These are phyloP conservation scores for Axis porcinus DNA, from an alignment of 2,113 vertebrate species.

Conservation along the genomic window DNA sequence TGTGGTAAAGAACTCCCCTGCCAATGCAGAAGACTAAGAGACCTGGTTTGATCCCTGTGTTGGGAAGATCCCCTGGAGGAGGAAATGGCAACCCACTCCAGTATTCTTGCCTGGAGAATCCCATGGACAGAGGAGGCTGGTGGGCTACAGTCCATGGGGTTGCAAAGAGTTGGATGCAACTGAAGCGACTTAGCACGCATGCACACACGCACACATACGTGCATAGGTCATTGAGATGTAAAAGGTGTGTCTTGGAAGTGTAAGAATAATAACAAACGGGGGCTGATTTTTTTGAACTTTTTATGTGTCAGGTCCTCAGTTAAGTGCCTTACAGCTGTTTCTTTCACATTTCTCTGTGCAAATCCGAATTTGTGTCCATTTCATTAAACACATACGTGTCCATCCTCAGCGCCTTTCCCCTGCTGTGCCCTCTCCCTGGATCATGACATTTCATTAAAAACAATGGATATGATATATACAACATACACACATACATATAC, in stretches of 20 bases:
- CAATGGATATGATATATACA: neutral
- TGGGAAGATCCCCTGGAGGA: neutral
- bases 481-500: neutral
- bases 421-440: neutral
- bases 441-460: neutral
- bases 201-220: rapidly evolving
- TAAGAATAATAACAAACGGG: neutral
- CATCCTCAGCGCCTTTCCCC: neutral
- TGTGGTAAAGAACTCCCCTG: neutral
- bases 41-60: neutral
- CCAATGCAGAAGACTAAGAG: neutral
- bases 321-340: neutral
- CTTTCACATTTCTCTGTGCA: neutral
- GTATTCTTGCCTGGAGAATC: neutral
- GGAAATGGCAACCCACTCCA: neutral
- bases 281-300: neutral
- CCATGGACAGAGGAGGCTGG: neutral
- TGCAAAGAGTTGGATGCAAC: neutral
- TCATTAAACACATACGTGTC: neutral
- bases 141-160: neutral
- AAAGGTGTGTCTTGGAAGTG: neutral
- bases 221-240: rapidly evolving
- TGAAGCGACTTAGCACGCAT: neutral
- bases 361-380: neutral
- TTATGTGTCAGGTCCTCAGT: neutral